These are phyloP conservation scores for Stegastes partitus DNA, from an alignment of 2,113 vertebrate genomes.

Conservation along the genomic window DNA sequence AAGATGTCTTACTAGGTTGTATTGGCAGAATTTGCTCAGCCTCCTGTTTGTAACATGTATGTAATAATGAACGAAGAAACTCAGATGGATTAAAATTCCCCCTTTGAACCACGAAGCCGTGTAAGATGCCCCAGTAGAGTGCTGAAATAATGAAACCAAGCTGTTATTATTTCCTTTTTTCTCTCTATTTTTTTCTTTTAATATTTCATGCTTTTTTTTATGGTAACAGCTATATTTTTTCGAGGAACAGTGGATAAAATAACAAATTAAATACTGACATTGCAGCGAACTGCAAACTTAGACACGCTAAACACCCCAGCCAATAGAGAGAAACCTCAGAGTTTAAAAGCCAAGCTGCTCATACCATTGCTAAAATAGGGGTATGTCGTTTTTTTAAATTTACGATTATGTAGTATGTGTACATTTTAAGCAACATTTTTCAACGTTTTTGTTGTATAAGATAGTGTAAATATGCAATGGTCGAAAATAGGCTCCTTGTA, in stretches of 20 bases:
- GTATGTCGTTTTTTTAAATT: fast-evolving
- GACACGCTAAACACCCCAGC: conserved; percentile 37
- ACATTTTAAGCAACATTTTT: not conserved
- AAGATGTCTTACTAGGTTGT: not conserved
- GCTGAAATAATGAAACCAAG: not conserved
- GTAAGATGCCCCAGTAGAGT: no score
- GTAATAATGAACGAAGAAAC: not conserved
- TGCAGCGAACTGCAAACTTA: not conserved
- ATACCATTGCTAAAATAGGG: conserved; percentile 57
- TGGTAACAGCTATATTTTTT: no score
- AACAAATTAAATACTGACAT: not conserved
- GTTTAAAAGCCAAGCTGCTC: conserved; percentile 69
- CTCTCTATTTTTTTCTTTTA: not conserved
- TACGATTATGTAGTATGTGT: not conserved
- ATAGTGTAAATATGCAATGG: fast-evolving
- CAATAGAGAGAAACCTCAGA: conserved; percentile 54
- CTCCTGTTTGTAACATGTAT: not conserved
- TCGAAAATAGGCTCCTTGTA: fast-evolving
- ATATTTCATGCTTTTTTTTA: not conserved
- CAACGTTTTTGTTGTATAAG: not conserved
- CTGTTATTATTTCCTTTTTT: not conserved
- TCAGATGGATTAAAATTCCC: not conserved
- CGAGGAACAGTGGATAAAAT: no score
- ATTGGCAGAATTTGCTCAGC: not conserved
- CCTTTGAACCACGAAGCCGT: not conserved